phyloP scores from a whole-genome alignment of 2,888 invertebrate genomes.

The Ptilodon capucinus region DNA sequence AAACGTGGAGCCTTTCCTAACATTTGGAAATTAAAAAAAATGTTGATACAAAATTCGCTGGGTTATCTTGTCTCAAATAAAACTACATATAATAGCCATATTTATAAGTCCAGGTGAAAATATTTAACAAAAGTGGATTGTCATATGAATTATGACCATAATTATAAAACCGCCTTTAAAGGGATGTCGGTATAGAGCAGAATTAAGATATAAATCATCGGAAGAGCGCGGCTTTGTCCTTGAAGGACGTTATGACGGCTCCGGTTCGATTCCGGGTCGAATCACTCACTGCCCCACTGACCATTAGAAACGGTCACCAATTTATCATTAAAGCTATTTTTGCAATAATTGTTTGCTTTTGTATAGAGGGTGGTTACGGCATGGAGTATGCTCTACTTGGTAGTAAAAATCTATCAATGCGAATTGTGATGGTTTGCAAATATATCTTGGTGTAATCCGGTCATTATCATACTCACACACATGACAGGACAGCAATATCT shows the following conservation, averaged over 20 bases:
- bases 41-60: too few relatives aligned
- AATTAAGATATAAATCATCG: slow-evolving; percentile 81
- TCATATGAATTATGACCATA: slow-evolving; percentile 49
- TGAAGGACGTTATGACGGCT: slow-evolving; percentile 78
- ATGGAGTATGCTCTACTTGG: slow-evolving; percentile 61
- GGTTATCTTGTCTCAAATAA: too few relatives aligned
- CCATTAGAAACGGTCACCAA: slow-evolving; percentile 80
- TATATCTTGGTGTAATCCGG: too few relatives aligned
- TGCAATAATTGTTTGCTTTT: slow-evolving; percentile 79
- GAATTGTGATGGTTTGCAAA: too few relatives aligned
- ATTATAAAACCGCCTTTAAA: slow-evolving; percentile 59
- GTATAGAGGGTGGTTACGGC: slow-evolving; percentile 28
- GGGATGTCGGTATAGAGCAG: slow-evolving; percentile 60
- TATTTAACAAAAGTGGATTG: slow-evolving; percentile 31
- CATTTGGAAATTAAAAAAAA: too few relatives aligned
- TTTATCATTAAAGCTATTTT: slow-evolving; percentile 82
- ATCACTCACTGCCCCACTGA: slow-evolving; percentile 67
- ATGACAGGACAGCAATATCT: too few relatives aligned
- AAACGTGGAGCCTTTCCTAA: too few relatives aligned
- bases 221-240: slow-evolving; percentile 64
- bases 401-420: too few relatives aligned
- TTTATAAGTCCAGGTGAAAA: slow-evolving; percentile 23
- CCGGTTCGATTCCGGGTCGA: slow-evolving; percentile 63
- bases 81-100: background rate
- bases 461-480: too few relatives aligned